phyloP scores from a whole-genome alignment of 2,888 invertebrate species.

The Xestia xanthographa region DNA sequence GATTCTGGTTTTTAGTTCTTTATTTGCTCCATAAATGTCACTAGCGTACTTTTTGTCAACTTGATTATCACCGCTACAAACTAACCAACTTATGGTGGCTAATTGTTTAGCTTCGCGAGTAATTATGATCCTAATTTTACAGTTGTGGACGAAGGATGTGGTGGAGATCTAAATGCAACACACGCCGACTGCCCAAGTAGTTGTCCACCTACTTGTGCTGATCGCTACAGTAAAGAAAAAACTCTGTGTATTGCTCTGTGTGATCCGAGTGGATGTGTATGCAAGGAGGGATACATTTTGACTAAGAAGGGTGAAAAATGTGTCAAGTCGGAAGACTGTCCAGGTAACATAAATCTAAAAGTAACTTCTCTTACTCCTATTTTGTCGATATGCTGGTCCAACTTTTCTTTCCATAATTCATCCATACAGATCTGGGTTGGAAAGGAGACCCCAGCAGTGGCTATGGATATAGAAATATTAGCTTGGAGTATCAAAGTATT shows the following conservation, averaged over 20 bases:
- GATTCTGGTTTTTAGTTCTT: too few species aligned
- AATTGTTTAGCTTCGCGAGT: background rate
- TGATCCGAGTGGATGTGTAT: constrained; percentile 12
- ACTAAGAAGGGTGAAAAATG: background rate
- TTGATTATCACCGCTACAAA: background rate
- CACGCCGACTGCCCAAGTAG: background rate
- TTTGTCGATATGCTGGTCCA: background rate
- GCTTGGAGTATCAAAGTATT: background rate
- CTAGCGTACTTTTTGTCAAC: background rate
- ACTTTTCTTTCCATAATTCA: background rate
- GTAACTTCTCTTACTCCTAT: background rate
- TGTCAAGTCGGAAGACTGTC: constrained; percentile 1
- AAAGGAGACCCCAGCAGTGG: constrained; percentile 8
- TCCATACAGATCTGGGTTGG: background rate
- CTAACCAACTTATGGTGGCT: background rate
- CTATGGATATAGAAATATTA: background rate
- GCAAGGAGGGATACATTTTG: background rate
- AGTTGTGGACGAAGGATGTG: constrained; percentile 23
- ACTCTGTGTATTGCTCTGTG: constrained; percentile 1
- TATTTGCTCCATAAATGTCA: background rate
- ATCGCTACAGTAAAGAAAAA: background rate
- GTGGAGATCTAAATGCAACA: constrained; percentile 18
- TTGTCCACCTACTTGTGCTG: constrained; percentile 12
- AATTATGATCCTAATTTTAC: background rate
- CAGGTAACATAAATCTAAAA: background rate